These are phyloP conservation scores for Timema podura DNA, from an alignment of 2,888 invertebrate genomes.

Conservation along the genomic window DNA sequence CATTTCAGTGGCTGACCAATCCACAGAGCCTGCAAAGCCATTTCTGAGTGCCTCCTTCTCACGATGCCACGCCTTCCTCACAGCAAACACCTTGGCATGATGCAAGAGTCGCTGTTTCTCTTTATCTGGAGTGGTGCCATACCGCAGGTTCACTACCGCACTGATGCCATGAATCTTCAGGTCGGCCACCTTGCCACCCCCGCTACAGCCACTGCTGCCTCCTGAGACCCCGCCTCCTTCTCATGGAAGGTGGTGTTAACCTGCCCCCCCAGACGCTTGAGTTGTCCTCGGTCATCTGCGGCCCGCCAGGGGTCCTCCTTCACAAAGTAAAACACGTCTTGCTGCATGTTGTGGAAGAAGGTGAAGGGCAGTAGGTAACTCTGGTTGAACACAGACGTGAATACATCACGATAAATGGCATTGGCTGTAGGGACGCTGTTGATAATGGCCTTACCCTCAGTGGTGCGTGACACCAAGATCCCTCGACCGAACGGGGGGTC, in stretches of 20 bases:
- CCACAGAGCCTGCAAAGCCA: conserved; percentile 70
- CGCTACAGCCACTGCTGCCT: conserved; percentile 33
- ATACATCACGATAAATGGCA: conserved; percentile 85
- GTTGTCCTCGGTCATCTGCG: conserved; percentile 80
- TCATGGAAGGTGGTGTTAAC: conserved; percentile 91
- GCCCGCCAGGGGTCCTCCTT: conserved; percentile 89
- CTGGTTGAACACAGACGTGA: conserved; percentile 88
- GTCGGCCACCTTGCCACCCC: conserved; percentile 52
- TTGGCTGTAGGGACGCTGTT: conserved; percentile 81
- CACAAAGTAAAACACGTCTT: conserved; percentile 90
- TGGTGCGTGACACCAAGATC: conserved; percentile 76
- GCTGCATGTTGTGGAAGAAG: conserved; percentile 81
- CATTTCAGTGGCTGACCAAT: conserved; percentile 84
- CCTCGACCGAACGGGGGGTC: conserved; percentile 81
- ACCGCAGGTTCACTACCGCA: conserved; percentile 88
- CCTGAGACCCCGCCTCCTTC: conserved; percentile 56
- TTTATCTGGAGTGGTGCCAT: conserved; percentile 86
- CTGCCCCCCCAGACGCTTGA: conserved; percentile 84
- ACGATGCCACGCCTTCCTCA: conserved; percentile 88
- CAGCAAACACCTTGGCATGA: conserved; percentile 82
- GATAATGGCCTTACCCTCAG: conserved; percentile 74
- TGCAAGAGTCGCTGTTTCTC: conserved; percentile 85
- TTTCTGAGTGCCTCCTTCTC: conserved; percentile 80
- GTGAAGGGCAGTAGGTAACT: conserved; percentile 83
- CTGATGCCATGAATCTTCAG: conserved; percentile 88